These are phyloP conservation scores for Clarias platycephalus DNA, from an alignment of 2,797 vertebrate species.

Conservation along the genomic window DNA sequence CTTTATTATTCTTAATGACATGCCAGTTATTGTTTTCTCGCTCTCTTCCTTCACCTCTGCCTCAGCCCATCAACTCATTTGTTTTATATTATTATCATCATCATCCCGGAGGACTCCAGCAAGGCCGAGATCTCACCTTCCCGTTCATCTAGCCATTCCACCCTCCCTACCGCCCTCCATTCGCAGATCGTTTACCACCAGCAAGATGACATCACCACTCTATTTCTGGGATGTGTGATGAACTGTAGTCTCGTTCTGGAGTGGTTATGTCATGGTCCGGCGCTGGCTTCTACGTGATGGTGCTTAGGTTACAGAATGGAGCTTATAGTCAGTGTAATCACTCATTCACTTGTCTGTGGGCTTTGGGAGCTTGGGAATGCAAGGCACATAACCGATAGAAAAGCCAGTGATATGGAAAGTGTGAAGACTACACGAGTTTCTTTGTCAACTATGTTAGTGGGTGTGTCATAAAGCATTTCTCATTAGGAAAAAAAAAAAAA, in stretches of 20 bases:
- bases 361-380: slow-evolving; percentile 34
- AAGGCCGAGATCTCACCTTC: slow-evolving; percentile 46
- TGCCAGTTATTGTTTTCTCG: slow-evolving; percentile 24
- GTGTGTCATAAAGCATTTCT: not conserved
- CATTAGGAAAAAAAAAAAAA: not conserved
- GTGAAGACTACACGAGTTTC: not conserved
- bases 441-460: slow-evolving; percentile 7
- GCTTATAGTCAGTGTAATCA: slow-evolving; percentile 49
- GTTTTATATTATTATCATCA: slow-evolving; percentile 38
- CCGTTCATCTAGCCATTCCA: slow-evolving; percentile 45
- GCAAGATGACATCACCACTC: slow-evolving; percentile 74
- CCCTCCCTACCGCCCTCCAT: slow-evolving; percentile 48
- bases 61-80: slow-evolving; percentile 27
- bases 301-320: slow-evolving; percentile 51
- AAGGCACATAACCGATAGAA: slow-evolving; percentile 27
- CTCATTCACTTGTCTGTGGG: slow-evolving; percentile 47
- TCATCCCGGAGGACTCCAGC: slow-evolving; percentile 42
- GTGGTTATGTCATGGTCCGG: slow-evolving; percentile 76
- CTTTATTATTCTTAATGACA: slow-evolving; percentile 7
- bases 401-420: not conserved
- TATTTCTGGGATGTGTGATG: slow-evolving; percentile 75
- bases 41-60: slow-evolving; percentile 22
- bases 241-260: slow-evolving; percentile 61
- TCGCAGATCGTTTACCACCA: slow-evolving; percentile 71
- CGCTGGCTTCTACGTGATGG: slow-evolving; percentile 41